These are phyloP conservation scores for Isurus oxyrinchus DNA, from an alignment of 2,113 vertebrate species.

Conservation along the genomic window DNA sequence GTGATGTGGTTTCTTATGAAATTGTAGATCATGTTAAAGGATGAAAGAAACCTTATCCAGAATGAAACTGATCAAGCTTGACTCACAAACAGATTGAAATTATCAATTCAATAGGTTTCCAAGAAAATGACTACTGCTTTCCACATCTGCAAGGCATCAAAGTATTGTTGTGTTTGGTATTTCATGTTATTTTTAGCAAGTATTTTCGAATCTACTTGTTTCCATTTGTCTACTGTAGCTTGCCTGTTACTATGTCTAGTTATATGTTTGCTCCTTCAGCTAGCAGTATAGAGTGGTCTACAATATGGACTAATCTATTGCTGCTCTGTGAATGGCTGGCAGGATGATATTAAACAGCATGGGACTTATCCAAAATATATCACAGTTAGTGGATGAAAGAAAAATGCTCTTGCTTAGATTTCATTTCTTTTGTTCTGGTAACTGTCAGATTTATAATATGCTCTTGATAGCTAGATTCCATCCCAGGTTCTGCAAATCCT, in stretches of 20 bases:
- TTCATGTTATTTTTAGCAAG: background rate
- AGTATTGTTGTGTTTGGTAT: constrained; percentile 10
- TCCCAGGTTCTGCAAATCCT: background rate
- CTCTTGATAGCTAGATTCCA: background rate
- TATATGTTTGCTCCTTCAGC: background rate
- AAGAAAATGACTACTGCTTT: background rate
- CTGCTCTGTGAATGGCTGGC: background rate
- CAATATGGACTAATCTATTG: background rate
- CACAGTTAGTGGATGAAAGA: background rate
- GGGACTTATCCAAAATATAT: background rate
- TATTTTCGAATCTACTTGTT: background rate
- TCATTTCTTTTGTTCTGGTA: background rate
- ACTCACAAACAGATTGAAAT: background rate
- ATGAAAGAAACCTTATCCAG: background rate
- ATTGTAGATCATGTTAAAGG: background rate
- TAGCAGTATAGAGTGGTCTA: background rate
- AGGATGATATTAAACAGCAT: background rate
- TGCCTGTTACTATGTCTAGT: background rate
- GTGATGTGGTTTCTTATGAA: background rate
- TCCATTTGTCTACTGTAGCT: background rate
- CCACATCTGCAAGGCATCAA: background rate
- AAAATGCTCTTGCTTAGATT: background rate
- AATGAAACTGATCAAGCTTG: background rate
- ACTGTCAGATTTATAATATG: background rate
- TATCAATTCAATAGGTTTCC: background rate